phyloP scores from a whole-genome alignment of 2,113 vertebrate genomes.

The Phodopus roborovskii region DNA sequence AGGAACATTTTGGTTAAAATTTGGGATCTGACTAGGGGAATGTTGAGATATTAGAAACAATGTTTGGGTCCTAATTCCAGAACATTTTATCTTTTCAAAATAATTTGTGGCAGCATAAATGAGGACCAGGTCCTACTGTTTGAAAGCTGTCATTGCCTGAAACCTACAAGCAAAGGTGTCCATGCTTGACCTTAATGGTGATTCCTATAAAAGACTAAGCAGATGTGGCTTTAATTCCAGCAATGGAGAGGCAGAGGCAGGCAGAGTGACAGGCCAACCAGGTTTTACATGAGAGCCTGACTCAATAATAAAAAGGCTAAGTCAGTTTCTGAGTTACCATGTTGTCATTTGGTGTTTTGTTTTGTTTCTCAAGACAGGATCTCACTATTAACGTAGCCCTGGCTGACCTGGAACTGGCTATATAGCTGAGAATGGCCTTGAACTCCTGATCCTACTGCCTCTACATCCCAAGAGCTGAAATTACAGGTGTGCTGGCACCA shows the following conservation, averaged over 20 bases:
- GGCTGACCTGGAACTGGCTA: background rate
- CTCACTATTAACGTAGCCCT: background rate
- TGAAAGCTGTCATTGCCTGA: background rate
- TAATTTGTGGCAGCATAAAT: background rate
- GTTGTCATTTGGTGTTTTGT: background rate
- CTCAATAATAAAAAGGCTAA: background rate
- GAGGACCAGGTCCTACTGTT: background rate
- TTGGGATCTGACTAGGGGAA: slow-evolving; percentile 43
- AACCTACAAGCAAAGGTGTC: background rate
- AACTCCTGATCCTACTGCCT: background rate
- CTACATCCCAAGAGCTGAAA: background rate
- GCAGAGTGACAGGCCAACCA: background rate
- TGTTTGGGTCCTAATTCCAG: slow-evolving; percentile 60
- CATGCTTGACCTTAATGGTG: background rate
- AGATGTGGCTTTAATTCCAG: background rate
- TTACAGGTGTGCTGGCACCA: background rate
- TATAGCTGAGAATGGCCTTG: background rate
- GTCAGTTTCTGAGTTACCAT: background rate
- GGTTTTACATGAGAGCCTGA: background rate
- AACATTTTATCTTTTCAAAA: slow-evolving; percentile 68
- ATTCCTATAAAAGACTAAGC: background rate
- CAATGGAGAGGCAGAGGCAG: background rate
- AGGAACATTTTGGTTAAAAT: slow-evolving; percentile 59
- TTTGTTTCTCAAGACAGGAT: background rate
- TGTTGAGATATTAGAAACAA: slow-evolving; percentile 53